Conservation (phyloP, 2,888 invertebrate genomes). For the Zaprionus lineosus region DNA sequence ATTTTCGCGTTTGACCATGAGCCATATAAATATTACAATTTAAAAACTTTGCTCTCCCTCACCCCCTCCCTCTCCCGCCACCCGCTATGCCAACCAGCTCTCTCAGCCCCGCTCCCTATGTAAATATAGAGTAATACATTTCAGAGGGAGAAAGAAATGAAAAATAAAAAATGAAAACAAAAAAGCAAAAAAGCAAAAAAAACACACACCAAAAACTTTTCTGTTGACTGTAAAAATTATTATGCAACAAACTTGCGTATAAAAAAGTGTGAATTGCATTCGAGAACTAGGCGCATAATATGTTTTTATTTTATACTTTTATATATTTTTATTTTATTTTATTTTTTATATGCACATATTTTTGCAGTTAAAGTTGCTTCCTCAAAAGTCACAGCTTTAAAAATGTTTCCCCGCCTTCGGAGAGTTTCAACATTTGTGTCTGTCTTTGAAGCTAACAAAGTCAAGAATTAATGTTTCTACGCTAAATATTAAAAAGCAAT, state of each 20-base stretch:
- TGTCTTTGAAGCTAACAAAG: too few relatives aligned
- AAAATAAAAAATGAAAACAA: not conserved
- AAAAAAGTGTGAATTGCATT: constrained; percentile 52
- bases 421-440: too few relatives aligned
- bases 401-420: too few relatives aligned
- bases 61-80: not conserved
- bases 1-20: constrained; percentile 46
- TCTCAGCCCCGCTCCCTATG: not conserved
- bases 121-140: constrained; percentile 32
- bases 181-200: constrained; percentile 1
- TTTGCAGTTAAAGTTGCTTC: too few relatives aligned
- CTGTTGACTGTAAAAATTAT: constrained; percentile 53
- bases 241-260: constrained; percentile 40
- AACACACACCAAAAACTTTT: constrained; percentile 28
- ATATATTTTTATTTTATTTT: constrained; percentile 14
- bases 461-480: too few relatives aligned
- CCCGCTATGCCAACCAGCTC: not conserved
- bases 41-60: constrained; percentile 36
- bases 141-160: constrained; percentile 7
- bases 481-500: too few relatives aligned
- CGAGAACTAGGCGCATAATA: not conserved
- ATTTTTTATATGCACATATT: not conserved
- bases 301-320: constrained; percentile 19
- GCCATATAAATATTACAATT: constrained; percentile 57
- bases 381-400: too few relatives aligned